phyloP scores from a whole-genome alignment of 2,888 invertebrate genomes.

The Zaprionus bogoriensis region DNA sequence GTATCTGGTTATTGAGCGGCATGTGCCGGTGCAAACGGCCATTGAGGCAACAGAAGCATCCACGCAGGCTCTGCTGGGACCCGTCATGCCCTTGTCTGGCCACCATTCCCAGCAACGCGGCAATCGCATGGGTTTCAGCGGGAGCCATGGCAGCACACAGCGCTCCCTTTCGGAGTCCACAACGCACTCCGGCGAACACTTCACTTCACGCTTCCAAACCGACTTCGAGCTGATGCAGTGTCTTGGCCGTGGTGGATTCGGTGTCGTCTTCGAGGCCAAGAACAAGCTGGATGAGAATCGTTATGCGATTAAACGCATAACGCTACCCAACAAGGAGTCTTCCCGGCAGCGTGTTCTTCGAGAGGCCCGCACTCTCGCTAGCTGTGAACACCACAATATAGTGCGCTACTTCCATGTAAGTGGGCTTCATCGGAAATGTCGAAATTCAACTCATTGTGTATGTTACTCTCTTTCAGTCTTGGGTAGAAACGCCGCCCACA shows the following conservation, averaged over 20 bases:
- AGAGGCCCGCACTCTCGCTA: conserved; percentile 97
- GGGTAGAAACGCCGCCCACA: conserved; percentile 95
- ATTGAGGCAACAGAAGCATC: conserved; percentile 81
- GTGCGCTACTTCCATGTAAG: conserved; percentile 89
- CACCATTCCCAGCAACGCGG: conserved; percentile 33
- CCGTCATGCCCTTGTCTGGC: conserved; percentile 41
- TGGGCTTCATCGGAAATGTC: too few species aligned
- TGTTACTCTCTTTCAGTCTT: conserved; percentile 89
- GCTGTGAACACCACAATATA: conserved; percentile 96
- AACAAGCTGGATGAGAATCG: conserved; percentile 96
- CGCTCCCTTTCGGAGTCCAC: conserved; percentile 78
- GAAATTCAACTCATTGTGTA: conserved; percentile 83
- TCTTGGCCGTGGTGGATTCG: conserved; percentile 96
- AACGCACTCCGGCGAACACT: conserved; percentile 73
- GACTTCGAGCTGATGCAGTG: conserved; percentile 93
- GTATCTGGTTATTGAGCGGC: conserved; percentile 82
- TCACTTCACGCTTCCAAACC: conserved; percentile 87
- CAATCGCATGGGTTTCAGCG: conserved; percentile 37
- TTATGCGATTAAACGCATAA: conserved; percentile 97
- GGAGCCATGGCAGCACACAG: conserved; percentile 24
- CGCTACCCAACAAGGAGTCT: conserved; percentile 91
- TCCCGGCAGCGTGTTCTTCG: conserved; percentile 94
- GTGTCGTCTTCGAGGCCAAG: conserved; percentile 96
- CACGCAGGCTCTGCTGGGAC: conserved; percentile 72
- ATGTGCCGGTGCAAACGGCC: conserved; percentile 81